A percentile compares a stretch with the other conserved stretches of the same genome.
Conservation (phyloP, 1,140 invertebrate genomes). For the Sycophaga agraensis region DNA sequence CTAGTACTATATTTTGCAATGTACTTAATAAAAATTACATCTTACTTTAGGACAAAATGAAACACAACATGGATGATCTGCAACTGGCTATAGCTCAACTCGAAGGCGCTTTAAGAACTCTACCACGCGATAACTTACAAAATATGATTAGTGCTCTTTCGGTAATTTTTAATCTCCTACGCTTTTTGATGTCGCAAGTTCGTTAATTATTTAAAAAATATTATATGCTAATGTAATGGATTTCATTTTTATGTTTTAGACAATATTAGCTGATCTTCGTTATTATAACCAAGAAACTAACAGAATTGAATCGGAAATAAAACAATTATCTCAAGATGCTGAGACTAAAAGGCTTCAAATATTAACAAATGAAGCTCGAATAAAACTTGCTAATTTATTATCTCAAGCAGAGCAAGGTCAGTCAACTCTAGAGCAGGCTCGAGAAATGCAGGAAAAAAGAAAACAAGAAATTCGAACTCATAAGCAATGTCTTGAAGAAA, state of each 20-base stretch:
- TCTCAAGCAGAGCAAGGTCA: slow-evolving; percentile 65
- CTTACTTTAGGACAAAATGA: slow-evolving; percentile 64
- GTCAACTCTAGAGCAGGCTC: slow-evolving; percentile 60
- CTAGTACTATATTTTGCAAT: background rate
- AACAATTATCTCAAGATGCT: slow-evolving; percentile 55
- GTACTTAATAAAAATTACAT: slow-evolving; percentile 20
- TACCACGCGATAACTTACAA: slow-evolving; percentile 70
- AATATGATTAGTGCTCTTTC: slow-evolving; percentile 68
- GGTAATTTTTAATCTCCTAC: slow-evolving; percentile 55
- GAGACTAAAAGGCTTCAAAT: slow-evolving; percentile 58
- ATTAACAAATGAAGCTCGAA: slow-evolving; percentile 56
- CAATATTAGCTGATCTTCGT: slow-evolving; percentile 62
- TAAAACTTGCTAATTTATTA: slow-evolving; percentile 61
- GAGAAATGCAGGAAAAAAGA: slow-evolving; percentile 59
- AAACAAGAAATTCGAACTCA: slow-evolving; percentile 63
- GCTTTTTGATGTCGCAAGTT: background rate
- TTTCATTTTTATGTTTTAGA: slow-evolving; percentile 48
- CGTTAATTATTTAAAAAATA: too few relatives aligned
- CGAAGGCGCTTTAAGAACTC: slow-evolving; percentile 65
- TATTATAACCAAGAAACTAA: slow-evolving; percentile 61
- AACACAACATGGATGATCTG: slow-evolving; percentile 67
- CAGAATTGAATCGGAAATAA: slow-evolving; percentile 59
- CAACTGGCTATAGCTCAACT: slow-evolving; percentile 65
- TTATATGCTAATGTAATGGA: background rate
- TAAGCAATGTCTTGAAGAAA: slow-evolving; percentile 63